Conservation (phyloP, 1,140 invertebrate genomes). For the Lucilia sericata region DNA sequence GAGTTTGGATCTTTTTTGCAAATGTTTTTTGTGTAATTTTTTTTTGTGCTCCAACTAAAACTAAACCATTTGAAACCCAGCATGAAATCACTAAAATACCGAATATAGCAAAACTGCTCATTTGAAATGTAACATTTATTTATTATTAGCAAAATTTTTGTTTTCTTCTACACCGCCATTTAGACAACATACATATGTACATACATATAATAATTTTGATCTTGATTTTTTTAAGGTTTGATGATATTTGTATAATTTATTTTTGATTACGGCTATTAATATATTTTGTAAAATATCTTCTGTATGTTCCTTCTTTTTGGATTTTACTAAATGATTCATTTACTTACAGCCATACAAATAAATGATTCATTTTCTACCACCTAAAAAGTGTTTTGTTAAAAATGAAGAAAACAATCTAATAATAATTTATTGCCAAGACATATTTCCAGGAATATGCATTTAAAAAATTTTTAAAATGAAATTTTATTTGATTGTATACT, state of each 20-base stretch:
- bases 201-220: neutral
- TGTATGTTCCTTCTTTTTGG: neutral
- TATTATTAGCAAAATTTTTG: neutral
- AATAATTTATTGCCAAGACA: neutral
- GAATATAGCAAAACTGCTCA: neutral
- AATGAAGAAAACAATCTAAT: neutral
- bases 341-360: neutral
- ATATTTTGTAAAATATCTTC: neutral
- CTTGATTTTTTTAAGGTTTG: neutral
- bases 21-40: neutral
- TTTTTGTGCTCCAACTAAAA: neutral
- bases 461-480: neutral
- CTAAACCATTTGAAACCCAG: conserved; percentile 14
- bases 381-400: neutral
- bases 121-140: neutral
- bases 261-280: conserved; percentile 2
- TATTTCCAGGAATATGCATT: neutral
- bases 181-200: neutral
- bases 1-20: neutral
- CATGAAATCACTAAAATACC: neutral
- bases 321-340: neutral
- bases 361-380: neutral
- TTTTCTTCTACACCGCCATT: neutral
- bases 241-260: neutral
- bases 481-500: neutral